phyloP scores from a whole-genome alignment of 1,140 invertebrate genomes.

The Asbolus verrucosus region DNA sequence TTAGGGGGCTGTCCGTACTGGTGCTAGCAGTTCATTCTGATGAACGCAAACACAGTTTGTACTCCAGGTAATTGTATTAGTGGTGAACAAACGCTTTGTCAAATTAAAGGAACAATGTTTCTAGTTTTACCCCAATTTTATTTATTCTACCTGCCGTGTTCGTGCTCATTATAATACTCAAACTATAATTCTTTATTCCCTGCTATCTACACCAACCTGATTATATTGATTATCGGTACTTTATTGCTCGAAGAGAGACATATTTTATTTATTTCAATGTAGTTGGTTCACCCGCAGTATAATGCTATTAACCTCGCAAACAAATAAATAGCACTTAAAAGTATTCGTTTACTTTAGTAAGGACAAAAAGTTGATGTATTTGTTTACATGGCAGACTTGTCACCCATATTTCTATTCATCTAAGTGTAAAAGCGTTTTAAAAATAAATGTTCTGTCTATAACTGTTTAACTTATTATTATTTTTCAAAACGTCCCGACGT shows the following conservation, averaged over 20 bases:
- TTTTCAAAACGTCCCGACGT: too few relatives aligned
- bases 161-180: slow-evolving; percentile 1
- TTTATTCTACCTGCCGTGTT: background rate
- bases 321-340: slow-evolving; percentile 35
- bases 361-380: slow-evolving; percentile 23
- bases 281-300: background rate
- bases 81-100: slow-evolving; percentile 31
- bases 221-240: slow-evolving; percentile 15
- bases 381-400: slow-evolving; percentile 5
- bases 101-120: slow-evolving; percentile 26
- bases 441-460: background rate
- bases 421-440: slow-evolving; percentile 11
- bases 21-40: slow-evolving; percentile 6
- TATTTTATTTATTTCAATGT: slow-evolving; percentile 33
- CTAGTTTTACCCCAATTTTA: background rate
- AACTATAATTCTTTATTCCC: slow-evolving; percentile 2
- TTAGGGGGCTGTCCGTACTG: slow-evolving; percentile 11
- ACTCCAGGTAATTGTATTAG: slow-evolving; percentile 16
- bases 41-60: slow-evolving; percentile 17
- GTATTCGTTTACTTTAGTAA: slow-evolving; percentile 24
- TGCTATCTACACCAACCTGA: background rate
- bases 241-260: background rate
- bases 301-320: slow-evolving; percentile 31
- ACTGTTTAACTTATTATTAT: too few relatives aligned
- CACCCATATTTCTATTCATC: background rate